phyloP scores from a whole-genome alignment of 2,888 invertebrate genomes.

The Drosophila mulleri region DNA sequence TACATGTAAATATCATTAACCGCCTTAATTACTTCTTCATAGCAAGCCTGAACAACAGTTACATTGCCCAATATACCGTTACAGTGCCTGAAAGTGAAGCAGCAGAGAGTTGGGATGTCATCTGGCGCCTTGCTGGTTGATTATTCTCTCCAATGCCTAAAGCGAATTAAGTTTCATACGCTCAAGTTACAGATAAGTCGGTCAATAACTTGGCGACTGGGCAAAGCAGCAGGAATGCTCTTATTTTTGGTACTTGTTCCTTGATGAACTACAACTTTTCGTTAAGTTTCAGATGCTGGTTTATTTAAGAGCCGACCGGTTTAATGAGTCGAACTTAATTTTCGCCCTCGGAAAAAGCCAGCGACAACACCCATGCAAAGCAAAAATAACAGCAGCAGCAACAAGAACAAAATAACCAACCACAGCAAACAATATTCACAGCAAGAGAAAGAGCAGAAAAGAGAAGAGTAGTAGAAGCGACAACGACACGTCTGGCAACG shows the following conservation, averaged over 20 bases:
- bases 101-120: slow-evolving; percentile 15
- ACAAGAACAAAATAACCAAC: slow-evolving; percentile 17
- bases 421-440: slow-evolving; percentile 14
- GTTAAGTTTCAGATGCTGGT: slow-evolving; percentile 60
- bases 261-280: slow-evolving; percentile 55
- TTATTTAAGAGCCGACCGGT: slow-evolving; percentile 70
- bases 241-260: slow-evolving; percentile 46
- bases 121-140: slow-evolving; percentile 48
- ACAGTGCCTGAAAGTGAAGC: neutral
- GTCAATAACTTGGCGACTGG: slow-evolving; percentile 72
- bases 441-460: slow-evolving; percentile 31
- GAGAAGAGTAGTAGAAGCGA: slow-evolving; percentile 38
- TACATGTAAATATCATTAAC: slow-evolving; percentile 24
- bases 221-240: slow-evolving; percentile 28
- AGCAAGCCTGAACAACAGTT: slow-evolving; percentile 20
- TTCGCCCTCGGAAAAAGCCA: slow-evolving; percentile 65
- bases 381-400: slow-evolving; percentile 16
- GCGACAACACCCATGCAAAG: slow-evolving; percentile 57
- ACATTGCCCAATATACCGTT: slow-evolving; percentile 22
- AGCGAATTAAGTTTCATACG: slow-evolving; percentile 64
- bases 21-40: slow-evolving; percentile 15
- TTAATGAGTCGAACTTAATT: slow-evolving; percentile 79
- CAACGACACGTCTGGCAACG: slow-evolving; percentile 57
- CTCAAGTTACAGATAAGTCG: slow-evolving; percentile 74
- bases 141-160: neutral